A percentile compares a stretch with the other conserved stretches of the same genome.
Conservation (phyloP, 2,113 vertebrate species). For the Rhea pennata region DNA sequence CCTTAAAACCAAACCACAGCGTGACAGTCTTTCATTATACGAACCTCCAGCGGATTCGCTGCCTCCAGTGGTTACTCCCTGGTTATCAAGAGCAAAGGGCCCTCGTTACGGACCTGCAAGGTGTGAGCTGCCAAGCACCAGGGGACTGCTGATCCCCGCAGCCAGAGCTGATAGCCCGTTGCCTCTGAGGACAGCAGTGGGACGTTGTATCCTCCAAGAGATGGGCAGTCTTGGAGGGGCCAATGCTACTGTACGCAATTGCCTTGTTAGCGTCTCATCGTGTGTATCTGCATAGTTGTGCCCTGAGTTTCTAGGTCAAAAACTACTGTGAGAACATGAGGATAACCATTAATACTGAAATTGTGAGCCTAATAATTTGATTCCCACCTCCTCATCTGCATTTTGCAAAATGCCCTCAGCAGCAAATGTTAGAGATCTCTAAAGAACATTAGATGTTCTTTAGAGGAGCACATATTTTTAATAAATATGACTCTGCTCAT, state of each 20-base stretch:
- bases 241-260: background rate
- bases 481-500: background rate
- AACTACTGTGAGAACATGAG: background rate
- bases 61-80: background rate
- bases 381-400: background rate
- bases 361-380: constrained; percentile 3
- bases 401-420: background rate
- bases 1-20: background rate
- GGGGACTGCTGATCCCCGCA: background rate
- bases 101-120: background rate
- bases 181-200: background rate
- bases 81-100: background rate
- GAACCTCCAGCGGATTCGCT: background rate
- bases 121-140: background rate
- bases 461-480: background rate
- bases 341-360: constrained; percentile 28
- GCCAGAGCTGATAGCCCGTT: background rate
- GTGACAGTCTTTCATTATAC: background rate
- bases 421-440: constrained; percentile 49
- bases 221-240: background rate
- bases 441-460: constrained; percentile 14
- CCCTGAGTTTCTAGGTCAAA: background rate
- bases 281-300: background rate
- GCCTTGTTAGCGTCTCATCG: background rate
- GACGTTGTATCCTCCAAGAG: background rate